Base-by-base conservation (phyloP, 2,888 invertebrate species). In the Chirona hameri region DNA sequence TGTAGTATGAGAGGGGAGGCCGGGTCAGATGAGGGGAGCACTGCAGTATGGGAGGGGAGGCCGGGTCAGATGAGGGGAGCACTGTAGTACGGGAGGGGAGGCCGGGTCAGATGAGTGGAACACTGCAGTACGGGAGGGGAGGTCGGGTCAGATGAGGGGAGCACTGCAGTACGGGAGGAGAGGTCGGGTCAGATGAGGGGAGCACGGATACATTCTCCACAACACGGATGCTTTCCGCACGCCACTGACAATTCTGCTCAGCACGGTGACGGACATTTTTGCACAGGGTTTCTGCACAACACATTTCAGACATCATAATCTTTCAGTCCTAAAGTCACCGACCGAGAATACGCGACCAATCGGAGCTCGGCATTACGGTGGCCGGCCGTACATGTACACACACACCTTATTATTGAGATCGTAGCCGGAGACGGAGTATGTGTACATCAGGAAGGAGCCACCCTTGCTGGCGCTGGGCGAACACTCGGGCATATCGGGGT, bases 381-480 rank as follows among this genome's bases (percentile, higher is more conserved):
- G 2, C 39, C 2, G 39, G 39, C 7, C 39, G 39, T 7, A 39
- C 39, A 39, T 39, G 39, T 39, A 7, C 39, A 39, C 39, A 79
- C 39, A 15, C 55, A 85, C 96, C 92, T 96, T 95, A 87, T 98
- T 98, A 87, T 98, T 98, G 83, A 95, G 93, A 88, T 98, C 97
- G 87, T 97, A 98, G 24, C 98, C 98, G 88, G 95, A 96, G 84
- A 97, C 97, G 86, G 96, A 96, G 88, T 97, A 98, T 0, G 97
- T 97, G 89, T 97, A 97, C 97, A 98, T 98, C 82, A 98, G 91
- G 88, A 95, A 98, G 83, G 97, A 96, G 69, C 98, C 98, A 31
- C 97, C 97, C 89, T 96, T 95, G 86, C 94, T 94, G 85, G 97
- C 95, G 87, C 95, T 94, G 1, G 98, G 98, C 85, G 96, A 96